Percentiles rank a stretch among this genome's conserved stretches.
These are phyloP conservation scores for Tetragonula carbonaria DNA, from an alignment of 2,888 invertebrate species.

Conservation along the genomic window DNA sequence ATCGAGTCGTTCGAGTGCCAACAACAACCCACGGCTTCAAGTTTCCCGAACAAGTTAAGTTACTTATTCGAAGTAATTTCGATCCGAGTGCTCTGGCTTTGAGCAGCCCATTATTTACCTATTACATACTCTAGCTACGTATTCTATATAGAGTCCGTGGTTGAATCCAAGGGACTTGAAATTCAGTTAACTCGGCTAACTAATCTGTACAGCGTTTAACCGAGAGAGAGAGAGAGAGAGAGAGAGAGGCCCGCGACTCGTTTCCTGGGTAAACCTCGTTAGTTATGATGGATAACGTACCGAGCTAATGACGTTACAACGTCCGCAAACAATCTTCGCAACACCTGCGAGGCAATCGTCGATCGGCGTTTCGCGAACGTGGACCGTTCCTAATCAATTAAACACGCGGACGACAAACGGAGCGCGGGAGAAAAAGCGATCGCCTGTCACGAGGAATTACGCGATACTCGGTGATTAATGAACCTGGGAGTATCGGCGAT, in stretches of 20 bases:
- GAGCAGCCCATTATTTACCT: no score
- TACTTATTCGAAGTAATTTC: no score
- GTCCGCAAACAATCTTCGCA: slow-evolving; percentile 31
- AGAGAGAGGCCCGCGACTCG: neutral
- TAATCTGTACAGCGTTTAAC: neutral
- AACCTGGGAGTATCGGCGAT: slow-evolving; percentile 32
- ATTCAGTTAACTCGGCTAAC: neutral
- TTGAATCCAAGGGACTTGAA: neutral
- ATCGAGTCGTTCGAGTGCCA: no score
- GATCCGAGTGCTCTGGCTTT: no score
- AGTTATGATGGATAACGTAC: slow-evolving; percentile 35
- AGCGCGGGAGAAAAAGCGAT: slow-evolving; percentile 33
- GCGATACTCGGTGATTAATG: slow-evolving; percentile 45
- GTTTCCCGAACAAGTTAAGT: no score
- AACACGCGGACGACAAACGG: slow-evolving; percentile 37
- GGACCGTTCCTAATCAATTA: slow-evolving; percentile 39
- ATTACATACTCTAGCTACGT: no score
- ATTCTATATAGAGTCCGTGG: neutral
- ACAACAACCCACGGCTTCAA: no score
- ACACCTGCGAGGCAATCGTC: slow-evolving; percentile 36
- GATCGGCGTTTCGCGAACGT: slow-evolving; percentile 16
- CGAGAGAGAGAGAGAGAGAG: neutral
- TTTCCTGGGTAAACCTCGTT: slow-evolving; percentile 30
- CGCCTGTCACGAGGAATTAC: slow-evolving; percentile 43
- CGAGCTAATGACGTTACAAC: slow-evolving; percentile 44